Evolutionary conservation across 1,140 invertebrate genomes (phyloP).

Genomic region (Eufriesea mexicana): DNA sequence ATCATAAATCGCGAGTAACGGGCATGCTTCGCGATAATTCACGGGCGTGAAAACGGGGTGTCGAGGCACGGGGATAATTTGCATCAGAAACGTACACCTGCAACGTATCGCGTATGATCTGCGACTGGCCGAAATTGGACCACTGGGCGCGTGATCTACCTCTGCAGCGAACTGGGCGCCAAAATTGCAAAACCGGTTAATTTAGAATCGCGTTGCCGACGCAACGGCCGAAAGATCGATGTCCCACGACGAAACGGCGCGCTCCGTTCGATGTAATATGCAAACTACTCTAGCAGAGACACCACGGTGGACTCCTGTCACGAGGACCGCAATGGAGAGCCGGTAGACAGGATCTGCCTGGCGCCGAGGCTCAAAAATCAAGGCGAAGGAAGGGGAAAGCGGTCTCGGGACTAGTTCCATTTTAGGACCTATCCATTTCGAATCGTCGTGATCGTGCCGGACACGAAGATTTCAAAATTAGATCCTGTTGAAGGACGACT

Average conservation of each 20-base stretch:
- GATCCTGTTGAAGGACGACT: not conserved
- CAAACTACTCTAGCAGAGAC: constrained; percentile 2
- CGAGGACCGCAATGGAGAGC: not conserved
- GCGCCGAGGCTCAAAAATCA: not conserved
- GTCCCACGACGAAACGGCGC: not conserved
- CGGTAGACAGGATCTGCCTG: not conserved
- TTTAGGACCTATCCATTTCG: not conserved
- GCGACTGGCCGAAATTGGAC: constrained; percentile 43
- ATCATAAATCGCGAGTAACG: constrained; percentile 1
- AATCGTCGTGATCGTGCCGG: too few species aligned
- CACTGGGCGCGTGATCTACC: constrained; percentile 8
- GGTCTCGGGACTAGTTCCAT: not conserved
- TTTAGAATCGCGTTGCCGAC: constrained; percentile 45
- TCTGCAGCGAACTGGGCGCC: constrained; percentile 45
- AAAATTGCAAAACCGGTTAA: constrained; percentile 60
- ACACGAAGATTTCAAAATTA: not conserved
- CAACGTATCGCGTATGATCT: not conserved
- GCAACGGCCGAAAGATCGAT: not conserved
- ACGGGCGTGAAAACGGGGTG: constrained; percentile 36
- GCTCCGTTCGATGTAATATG: not conserved
- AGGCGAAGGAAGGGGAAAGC: not conserved
- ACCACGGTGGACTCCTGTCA: not conserved
- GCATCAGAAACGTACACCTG: constrained; percentile 6
- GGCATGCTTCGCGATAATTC: constrained; percentile 23
- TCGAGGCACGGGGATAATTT: constrained; percentile 30